phyloP scores from a whole-genome alignment of 1,140 invertebrate genomes.

The Formica exsecta region DNA sequence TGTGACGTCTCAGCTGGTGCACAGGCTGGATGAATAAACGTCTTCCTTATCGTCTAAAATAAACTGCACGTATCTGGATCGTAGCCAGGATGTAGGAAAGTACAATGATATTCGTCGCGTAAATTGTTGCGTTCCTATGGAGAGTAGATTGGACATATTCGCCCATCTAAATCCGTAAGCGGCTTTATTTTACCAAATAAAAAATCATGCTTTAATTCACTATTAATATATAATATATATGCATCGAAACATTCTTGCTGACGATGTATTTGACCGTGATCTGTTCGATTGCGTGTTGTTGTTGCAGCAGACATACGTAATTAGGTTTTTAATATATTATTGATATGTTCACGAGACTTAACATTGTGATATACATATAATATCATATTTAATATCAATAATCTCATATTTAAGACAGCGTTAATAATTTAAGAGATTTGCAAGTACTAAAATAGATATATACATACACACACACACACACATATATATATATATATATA shows the following conservation, averaged over 20 bases:
- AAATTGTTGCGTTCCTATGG: constrained; percentile 75
- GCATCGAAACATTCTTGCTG: constrained; percentile 37
- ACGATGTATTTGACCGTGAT: constrained; percentile 30
- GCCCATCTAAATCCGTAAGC: constrained; percentile 17
- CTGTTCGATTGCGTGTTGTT: background rate
- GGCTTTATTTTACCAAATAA: background rate
- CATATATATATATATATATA: too few relatives aligned
- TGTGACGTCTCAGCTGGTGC: constrained; percentile 83
- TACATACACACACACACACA: too few relatives aligned
- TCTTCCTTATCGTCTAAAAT: constrained; percentile 87
- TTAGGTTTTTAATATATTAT: constrained; percentile 21
- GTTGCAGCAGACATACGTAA: constrained; percentile 4
- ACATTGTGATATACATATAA: background rate
- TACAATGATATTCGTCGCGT: constrained; percentile 82
- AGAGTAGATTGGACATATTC: constrained; percentile 38
- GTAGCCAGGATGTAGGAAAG: constrained; percentile 82
- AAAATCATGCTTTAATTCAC: background rate
- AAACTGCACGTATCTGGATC: constrained; percentile 85
- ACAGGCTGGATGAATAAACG: constrained; percentile 85
- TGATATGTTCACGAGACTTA: background rate
- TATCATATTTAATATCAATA: too few relatives aligned
- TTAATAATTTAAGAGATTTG: constrained; percentile 1
- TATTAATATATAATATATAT: constrained; percentile 36
- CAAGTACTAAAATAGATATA: background rate
- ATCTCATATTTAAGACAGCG: background rate